These are phyloP conservation scores for Liopterus haemorrhoidalis DNA, from an alignment of 2,888 invertebrate species.

Conservation along the genomic window DNA sequence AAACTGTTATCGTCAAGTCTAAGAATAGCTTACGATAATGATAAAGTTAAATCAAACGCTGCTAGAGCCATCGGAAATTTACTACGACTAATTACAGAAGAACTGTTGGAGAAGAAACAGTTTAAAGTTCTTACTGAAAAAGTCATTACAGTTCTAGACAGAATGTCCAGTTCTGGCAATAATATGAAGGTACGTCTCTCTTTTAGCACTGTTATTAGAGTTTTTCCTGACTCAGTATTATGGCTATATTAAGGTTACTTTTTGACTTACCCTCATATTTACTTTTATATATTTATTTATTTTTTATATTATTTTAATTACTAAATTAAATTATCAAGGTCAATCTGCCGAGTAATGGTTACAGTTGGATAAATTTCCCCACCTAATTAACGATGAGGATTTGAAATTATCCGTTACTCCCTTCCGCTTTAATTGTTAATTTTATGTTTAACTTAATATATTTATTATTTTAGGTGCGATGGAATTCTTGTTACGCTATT, in stretches of 20 bases:
- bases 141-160: constrained; percentile 62
- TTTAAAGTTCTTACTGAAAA: constrained; percentile 52
- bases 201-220: too few species aligned
- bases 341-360: too few species aligned
- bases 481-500: constrained; percentile 88
- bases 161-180: constrained; percentile 61
- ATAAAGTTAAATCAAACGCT: constrained; percentile 77
- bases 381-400: too few species aligned
- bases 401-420: too few species aligned
- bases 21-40: constrained; percentile 62
- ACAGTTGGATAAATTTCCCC: too few species aligned
- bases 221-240: too few species aligned
- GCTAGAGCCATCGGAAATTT: constrained; percentile 78
- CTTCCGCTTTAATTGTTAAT: not conserved
- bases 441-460: constrained; percentile 9
- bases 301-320: too few species aligned
- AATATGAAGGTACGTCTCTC: constrained; percentile 74
- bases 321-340: too few species aligned
- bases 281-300: too few species aligned
- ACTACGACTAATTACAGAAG: constrained; percentile 56
- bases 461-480: constrained; percentile 54
- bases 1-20: constrained; percentile 63
- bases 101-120: constrained; percentile 48
- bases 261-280: too few species aligned
- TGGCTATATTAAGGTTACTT: too few species aligned